These are phyloP conservation scores for Anniella stebbinsi DNA, from an alignment of 2,797 vertebrate species.

Conservation along the genomic window DNA sequence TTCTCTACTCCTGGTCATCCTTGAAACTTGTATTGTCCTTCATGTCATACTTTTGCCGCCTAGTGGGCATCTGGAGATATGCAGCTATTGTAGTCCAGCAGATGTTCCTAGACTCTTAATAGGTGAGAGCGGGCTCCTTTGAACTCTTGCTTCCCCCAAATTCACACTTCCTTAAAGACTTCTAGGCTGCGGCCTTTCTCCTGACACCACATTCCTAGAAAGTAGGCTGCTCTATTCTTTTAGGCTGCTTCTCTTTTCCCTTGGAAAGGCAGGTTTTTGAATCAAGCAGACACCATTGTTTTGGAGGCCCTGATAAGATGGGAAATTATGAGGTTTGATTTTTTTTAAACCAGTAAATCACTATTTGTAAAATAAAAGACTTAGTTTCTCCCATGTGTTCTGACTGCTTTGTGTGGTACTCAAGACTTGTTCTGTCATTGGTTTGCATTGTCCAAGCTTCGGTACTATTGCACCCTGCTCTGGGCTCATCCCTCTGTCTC, in stretches of 20 bases:
- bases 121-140: neutral
- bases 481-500: neutral
- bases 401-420: neutral
- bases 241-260: neutral
- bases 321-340: neutral
- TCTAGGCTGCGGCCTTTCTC: neutral
- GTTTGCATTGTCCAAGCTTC: neutral
- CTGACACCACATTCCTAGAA: neutral
- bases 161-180: neutral
- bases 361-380: constrained; percentile 45
- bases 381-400: neutral
- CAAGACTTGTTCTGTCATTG: neutral
- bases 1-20: neutral
- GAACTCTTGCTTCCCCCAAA: neutral
- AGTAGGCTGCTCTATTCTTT: constrained; percentile 1
- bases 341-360: constrained; percentile 24
- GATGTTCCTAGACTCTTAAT: neutral
- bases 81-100: neutral
- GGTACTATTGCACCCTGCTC: neutral
- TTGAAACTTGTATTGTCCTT: neutral
- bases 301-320: neutral
- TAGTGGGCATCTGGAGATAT: neutral
- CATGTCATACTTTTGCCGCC: neutral
- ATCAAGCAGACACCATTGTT: neutral
- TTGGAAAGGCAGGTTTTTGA: constrained; percentile 12